A percentile compares a stretch with the other conserved stretches of the same genome.
Conservation (phyloP, 1,140 invertebrate species). For the Dendroctonus ponderosae region DNA sequence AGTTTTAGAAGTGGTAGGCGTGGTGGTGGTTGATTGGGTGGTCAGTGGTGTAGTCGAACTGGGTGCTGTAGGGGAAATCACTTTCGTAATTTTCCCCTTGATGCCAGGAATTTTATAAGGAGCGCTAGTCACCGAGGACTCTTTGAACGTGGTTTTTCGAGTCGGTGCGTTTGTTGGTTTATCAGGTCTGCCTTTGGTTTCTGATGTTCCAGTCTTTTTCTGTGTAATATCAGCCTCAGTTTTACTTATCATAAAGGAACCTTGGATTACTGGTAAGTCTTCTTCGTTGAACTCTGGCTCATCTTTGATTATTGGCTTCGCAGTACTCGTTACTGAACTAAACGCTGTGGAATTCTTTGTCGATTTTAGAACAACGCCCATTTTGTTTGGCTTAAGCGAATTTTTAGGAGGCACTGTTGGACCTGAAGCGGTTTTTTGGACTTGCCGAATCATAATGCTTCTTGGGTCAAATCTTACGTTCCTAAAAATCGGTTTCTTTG, state of each 20-base stretch:
- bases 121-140: slow-evolving; percentile 48
- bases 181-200: slow-evolving; percentile 51
- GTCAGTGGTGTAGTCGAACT: slow-evolving; percentile 37
- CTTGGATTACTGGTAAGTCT: slow-evolving; percentile 58
- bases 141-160: slow-evolving; percentile 50
- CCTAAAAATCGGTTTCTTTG: slow-evolving; percentile 63
- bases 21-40: slow-evolving; percentile 46
- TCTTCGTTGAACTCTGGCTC: slow-evolving; percentile 56
- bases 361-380: slow-evolving; percentile 56
- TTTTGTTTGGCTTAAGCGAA: slow-evolving; percentile 42
- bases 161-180: slow-evolving; percentile 43
- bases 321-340: slow-evolving; percentile 19
- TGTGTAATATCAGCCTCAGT: slow-evolving; percentile 62
- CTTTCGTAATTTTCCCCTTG: slow-evolving; percentile 48
- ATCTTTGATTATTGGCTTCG: slow-evolving; percentile 22
- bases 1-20: slow-evolving; percentile 1
- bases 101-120: slow-evolving; percentile 54
- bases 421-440: slow-evolving; percentile 47
- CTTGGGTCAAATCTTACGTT: slow-evolving; percentile 66
- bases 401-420: slow-evolving; percentile 42
- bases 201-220: slow-evolving; percentile 51
- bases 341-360: slow-evolving; percentile 47
- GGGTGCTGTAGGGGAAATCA: slow-evolving; percentile 43
- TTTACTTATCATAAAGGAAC: slow-evolving; percentile 62
- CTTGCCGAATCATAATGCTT: slow-evolving; percentile 63